Base-by-base conservation (phyloP, 2,113 vertebrate genomes). In the Cnemophilus loriae region DNA sequence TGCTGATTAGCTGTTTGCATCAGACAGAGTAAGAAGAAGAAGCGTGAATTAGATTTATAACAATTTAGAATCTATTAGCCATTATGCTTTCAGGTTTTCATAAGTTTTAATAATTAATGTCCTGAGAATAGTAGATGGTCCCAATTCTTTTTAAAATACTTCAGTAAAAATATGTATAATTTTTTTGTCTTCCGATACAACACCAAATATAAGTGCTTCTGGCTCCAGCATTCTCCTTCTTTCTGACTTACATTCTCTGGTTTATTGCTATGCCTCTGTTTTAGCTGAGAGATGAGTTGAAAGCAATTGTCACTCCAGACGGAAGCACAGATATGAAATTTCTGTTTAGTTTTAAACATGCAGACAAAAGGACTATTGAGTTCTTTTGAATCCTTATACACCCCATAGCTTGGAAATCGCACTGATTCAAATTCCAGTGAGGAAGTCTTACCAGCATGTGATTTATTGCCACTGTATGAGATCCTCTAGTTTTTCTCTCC, bases 31-130 rank as follows among this genome's bases (percentile, higher is more conserved):
- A 65, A 69, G 37, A 86, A 6, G n/a, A 71, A 89, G 85, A 56
- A 56, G 44, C 52, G 64, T 2, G 0, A 84, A 56, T 47, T 87
- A 84, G 32, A 81, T 71, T 74, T 78, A 71, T 37, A 87, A 89
- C 28, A 75, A 91, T 84, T 87, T 63, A 21, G 30, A 68, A 59
- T 63, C 42, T 86, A 82, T 71, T 73, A 76, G 49, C 56, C 52
- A 71, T 84, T 91, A 84, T 64, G 52, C 26, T 84, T 82, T 95
- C 35, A 12, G 23, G 82, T 94, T 91, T 73, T 95, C 33, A 0
- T 82, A 81, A 55, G 27, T 89, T 94, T 96, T 93, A 95, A 95
- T 94, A 91, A 97, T 95, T 93, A 57, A 91, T 95, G 85, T 84
- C 71, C 83, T 88, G 84, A 81, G 69, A 92, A 89, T 76, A 89